Conservation (phyloP, 2,113 vertebrate species). For the Ifrita kowaldi region DNA sequence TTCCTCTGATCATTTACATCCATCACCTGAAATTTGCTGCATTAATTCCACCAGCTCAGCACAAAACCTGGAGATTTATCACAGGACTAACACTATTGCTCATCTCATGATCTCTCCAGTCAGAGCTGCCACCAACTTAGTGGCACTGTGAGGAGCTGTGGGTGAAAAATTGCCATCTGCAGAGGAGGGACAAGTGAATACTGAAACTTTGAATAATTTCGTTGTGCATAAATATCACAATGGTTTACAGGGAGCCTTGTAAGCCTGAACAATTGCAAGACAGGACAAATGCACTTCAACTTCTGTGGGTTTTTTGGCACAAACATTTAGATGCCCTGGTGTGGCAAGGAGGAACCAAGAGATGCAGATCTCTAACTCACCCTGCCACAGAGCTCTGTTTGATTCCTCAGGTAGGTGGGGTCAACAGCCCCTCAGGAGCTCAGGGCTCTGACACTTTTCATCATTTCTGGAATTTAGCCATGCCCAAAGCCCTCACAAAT, state of each 20-base stretch:
- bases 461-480: neutral
- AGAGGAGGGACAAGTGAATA: neutral
- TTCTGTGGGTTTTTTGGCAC: neutral
- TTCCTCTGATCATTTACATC: neutral
- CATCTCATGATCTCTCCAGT: neutral
- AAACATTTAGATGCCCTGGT: neutral
- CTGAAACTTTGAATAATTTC: neutral
- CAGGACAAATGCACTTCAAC: neutral
- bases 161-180: neutral
- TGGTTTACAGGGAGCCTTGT: neutral
- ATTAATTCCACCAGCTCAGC: constrained; percentile 6
- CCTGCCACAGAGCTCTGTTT: neutral
- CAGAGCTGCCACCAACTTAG: neutral
- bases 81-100: neutral
- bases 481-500: neutral
- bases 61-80: neutral
- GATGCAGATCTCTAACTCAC: neutral
- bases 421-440: neutral
- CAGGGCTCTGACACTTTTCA: neutral
- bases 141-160: neutral
- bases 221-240: neutral
- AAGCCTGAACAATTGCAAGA: neutral
- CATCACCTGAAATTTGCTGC: neutral
- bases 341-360: neutral
- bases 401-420: neutral